A percentile compares a stretch with the other conserved stretches of the same genome.
Evolutionary conservation across 2,797 vertebrate genomes (phyloP).

Genomic region (Adrianichthys oophorus): DNA sequence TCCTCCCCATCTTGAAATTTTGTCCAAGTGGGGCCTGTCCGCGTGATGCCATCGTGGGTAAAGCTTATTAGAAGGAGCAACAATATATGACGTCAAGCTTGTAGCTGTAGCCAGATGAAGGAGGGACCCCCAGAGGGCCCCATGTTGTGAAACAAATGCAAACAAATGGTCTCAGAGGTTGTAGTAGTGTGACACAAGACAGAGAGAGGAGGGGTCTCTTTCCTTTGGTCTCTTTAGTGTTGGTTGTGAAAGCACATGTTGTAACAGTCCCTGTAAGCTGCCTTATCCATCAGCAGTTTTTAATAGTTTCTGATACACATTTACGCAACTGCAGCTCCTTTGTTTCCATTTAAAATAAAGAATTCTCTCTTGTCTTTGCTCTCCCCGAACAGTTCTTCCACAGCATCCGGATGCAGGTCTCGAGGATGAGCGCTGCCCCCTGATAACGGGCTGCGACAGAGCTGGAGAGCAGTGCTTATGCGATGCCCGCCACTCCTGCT

Average conservation of each 20-base stretch:
- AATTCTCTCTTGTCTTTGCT: neutral
- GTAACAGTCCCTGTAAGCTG: slow-evolving; percentile 23
- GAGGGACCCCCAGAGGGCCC: slow-evolving; percentile 63
- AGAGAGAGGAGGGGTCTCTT: slow-evolving; percentile 39
- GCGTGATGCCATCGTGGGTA: slow-evolving; percentile 25
- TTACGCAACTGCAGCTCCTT: neutral
- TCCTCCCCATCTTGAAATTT: slow-evolving; percentile 19
- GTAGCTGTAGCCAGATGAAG: slow-evolving; percentile 40
- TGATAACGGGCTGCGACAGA: slow-evolving; percentile 77
- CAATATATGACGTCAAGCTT: slow-evolving; percentile 48
- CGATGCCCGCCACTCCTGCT: slow-evolving; percentile 74
- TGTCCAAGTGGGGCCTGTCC: slow-evolving; percentile 34
- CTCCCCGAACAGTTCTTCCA: slow-evolving; percentile 60
- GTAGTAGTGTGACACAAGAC: slow-evolving; percentile 54
- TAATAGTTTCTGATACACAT: neutral
- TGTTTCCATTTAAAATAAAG: neutral
- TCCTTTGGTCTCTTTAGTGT: slow-evolving; percentile 43
- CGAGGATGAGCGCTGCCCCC: slow-evolving; percentile 76
- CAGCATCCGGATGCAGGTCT: slow-evolving; percentile 66
- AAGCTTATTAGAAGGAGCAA: slow-evolving; percentile 26
- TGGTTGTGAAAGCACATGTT: slow-evolving; percentile 27
- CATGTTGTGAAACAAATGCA: slow-evolving; percentile 71
- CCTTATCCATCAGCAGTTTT: neutral
- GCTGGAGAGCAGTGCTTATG: slow-evolving; percentile 75
- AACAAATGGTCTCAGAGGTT: slow-evolving; percentile 64